A percentile compares a stretch with the other conserved stretches of the same genome.
Conservation (phyloP, 2,113 vertebrate species). For the Spea multiplicata region DNA sequence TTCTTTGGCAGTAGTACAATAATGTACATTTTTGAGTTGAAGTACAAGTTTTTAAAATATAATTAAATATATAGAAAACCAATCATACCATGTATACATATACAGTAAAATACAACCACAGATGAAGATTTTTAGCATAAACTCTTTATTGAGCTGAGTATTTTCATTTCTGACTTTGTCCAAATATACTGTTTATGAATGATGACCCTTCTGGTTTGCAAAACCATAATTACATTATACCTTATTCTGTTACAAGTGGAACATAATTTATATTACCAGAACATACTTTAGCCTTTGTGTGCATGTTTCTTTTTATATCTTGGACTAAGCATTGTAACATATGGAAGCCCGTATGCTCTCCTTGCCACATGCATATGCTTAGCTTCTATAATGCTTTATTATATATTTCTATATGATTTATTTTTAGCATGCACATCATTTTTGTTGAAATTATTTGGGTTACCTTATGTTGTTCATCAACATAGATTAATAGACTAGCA, state of each 20-base stretch:
- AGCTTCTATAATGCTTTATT: conserved; percentile 35
- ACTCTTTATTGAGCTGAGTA: no score
- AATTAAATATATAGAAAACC: no score
- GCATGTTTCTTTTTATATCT: conserved; percentile 22
- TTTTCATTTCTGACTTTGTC: no score
- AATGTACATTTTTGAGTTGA: no score
- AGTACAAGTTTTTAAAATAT: no score
- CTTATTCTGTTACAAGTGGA: neutral
- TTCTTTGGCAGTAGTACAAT: no score
- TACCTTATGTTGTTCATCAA: conserved; percentile 41
- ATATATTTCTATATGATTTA: conserved; percentile 54
- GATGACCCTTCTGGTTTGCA: neutral
- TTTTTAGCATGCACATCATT: conserved; percentile 51
- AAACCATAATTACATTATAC: neutral
- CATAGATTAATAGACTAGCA: conserved; percentile 15
- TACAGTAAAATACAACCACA: no score
- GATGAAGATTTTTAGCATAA: no score
- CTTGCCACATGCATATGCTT: conserved; percentile 61
- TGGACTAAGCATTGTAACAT: conserved; percentile 58
- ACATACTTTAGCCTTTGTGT: conserved; percentile 24
- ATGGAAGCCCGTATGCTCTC: conserved; percentile 61
- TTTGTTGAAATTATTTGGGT: conserved; percentile 46
- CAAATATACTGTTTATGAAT: no score
- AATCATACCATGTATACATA: no score
- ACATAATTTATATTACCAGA: neutral